Evolutionary conservation across 2,888 invertebrate genomes (phyloP).

Genomic region (Miltochrista miniata): DNA sequence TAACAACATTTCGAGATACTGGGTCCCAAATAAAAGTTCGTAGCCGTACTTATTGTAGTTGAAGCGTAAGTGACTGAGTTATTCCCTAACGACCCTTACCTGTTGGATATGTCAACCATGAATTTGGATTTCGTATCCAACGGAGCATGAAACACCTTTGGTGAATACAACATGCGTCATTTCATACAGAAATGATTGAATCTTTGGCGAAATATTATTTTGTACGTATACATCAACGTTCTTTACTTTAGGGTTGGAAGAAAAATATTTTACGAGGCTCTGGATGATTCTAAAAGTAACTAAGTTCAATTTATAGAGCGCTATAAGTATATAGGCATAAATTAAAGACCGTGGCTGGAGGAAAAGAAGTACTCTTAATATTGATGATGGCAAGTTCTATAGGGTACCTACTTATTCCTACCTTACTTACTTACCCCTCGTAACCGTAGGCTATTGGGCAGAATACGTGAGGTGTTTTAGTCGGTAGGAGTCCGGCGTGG

Average conservation of each 20-base stretch:
- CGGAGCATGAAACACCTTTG: not conserved
- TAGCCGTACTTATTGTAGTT: too few relatives aligned
- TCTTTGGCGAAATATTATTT: not conserved
- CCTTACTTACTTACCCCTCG: too few relatives aligned
- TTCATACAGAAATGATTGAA: not conserved
- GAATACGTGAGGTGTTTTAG: too few relatives aligned
- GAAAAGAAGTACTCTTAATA: too few relatives aligned
- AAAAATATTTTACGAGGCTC: not conserved
- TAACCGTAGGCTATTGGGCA: too few relatives aligned
- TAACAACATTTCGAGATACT: too few relatives aligned
- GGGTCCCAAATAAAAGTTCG: too few relatives aligned
- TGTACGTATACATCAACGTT: not conserved
- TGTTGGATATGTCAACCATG: not conserved
- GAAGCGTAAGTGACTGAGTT: not conserved
- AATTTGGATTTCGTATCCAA: not conserved
- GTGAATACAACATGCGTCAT: constrained; percentile 1
- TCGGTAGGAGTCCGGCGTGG: too few relatives aligned
- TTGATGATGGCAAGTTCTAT: too few relatives aligned
- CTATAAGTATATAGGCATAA: not conserved
- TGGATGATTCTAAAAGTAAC: too few relatives aligned
- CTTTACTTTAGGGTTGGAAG: not conserved
- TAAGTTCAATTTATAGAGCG: too few relatives aligned
- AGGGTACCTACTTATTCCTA: too few relatives aligned
- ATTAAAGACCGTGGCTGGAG: not conserved
- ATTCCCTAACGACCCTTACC: not conserved